Percentiles rank a stretch among this genome's conserved stretches.
phyloP scores from a whole-genome alignment of 2,888 invertebrate species.

The Campoplex nolae region DNA sequence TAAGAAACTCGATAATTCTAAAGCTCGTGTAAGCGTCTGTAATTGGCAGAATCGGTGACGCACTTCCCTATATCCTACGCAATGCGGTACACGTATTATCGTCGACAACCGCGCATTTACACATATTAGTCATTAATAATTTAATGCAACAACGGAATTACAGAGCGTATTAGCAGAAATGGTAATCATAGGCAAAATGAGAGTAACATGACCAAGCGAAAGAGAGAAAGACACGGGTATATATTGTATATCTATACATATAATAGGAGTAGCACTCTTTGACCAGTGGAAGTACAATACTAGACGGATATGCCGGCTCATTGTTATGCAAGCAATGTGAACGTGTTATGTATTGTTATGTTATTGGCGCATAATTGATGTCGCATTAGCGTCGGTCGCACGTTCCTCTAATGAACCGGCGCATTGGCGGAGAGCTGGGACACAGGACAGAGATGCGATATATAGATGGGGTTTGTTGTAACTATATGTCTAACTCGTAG shows the following conservation, averaged over 20 bases:
- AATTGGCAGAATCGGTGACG: conserved; percentile 33
- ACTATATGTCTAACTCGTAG: conserved; percentile 48
- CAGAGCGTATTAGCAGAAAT: conserved; percentile 77
- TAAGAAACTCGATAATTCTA: neutral
- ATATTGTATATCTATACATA: neutral
- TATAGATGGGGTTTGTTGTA: conserved; percentile 39
- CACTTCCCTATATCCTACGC: conserved; percentile 11
- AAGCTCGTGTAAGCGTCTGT: conserved; percentile 14
- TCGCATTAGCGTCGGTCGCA: conserved; percentile 80
- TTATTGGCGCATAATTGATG: conserved; percentile 83
- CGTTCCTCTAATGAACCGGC: conserved; percentile 80
- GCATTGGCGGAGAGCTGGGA: conserved; percentile 69
- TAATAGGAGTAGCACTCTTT: neutral
- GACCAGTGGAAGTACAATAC: conserved; percentile 64
- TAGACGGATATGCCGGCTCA: conserved; percentile 73
- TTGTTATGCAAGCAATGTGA: conserved; percentile 82
- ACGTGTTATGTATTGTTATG: conserved; percentile 83
- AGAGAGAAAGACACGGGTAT: conserved; percentile 7
- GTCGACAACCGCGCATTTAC: conserved; percentile 18
- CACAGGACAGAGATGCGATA: conserved; percentile 20
- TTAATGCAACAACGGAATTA: conserved; percentile 75
- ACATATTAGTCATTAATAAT: conserved; percentile 65
- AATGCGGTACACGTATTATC: conserved; percentile 47
- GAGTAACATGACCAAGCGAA: conserved; percentile 21
- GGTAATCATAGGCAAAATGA: conserved; percentile 72